Evolutionary conservation across 2,797 vertebrate genomes (phyloP).

Genomic region (Gymnoscopelus microlampas): DNA sequence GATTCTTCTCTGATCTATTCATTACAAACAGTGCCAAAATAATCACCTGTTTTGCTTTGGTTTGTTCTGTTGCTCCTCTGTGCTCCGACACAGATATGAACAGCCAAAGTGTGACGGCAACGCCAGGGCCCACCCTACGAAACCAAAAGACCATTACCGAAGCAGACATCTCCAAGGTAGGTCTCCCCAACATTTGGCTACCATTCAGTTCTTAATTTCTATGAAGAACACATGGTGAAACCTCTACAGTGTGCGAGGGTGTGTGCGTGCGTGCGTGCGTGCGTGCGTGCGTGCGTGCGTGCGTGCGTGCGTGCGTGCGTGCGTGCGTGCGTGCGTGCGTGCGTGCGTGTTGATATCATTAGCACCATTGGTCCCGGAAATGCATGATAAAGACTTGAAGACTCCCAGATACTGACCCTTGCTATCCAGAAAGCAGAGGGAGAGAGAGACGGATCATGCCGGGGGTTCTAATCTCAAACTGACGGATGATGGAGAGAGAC

Average conservation of each 20-base stretch:
- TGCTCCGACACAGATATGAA: slow-evolving; percentile 85
- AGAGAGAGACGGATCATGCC: slow-evolving; percentile 58
- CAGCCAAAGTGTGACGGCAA: slow-evolving; percentile 94
- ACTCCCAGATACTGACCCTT: slow-evolving; percentile 68
- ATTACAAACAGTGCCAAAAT: slow-evolving; percentile 29
- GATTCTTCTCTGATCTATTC: slow-evolving; percentile 10
- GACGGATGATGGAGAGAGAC: slow-evolving; percentile 65
- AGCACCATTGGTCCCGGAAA: slow-evolving; percentile 60
- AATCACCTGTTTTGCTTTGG: slow-evolving; percentile 19
- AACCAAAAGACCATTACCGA: slow-evolving; percentile 90
- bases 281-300: background rate
- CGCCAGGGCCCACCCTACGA: slow-evolving; percentile 91
- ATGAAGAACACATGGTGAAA: slow-evolving; percentile 48
- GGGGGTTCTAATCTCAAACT: slow-evolving; percentile 56
- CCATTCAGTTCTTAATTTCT: slow-evolving; percentile 38
- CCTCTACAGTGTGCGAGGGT: slow-evolving; percentile 30
- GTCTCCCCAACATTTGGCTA: slow-evolving; percentile 52
- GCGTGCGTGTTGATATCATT: slow-evolving; percentile 53
- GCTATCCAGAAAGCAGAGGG: slow-evolving; percentile 49
- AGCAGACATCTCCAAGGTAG: slow-evolving; percentile 94
- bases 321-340: slow-evolving; percentile 4
- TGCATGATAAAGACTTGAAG: slow-evolving; percentile 70
- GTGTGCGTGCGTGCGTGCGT: slow-evolving; percentile 30
- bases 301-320: slow-evolving; percentile 10
- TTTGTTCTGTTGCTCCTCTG: slow-evolving; percentile 26